Conservation (phyloP, 2,113 vertebrate genomes). For the Cottus gobio region DNA sequence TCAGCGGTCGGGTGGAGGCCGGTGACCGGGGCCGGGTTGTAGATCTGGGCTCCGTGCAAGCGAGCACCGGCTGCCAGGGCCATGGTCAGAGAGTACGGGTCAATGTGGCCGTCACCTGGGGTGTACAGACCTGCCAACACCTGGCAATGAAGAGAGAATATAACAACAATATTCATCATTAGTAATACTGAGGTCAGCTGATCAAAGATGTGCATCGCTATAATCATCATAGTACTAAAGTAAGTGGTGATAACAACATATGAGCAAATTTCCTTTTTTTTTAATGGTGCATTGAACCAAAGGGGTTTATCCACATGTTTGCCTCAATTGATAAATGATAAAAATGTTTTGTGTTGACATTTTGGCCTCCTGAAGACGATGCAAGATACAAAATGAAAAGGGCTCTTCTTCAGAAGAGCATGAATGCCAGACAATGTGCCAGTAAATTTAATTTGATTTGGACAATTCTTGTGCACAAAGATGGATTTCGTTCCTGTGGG, state of each 20-base stretch:
- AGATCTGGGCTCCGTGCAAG: constrained; percentile 94
- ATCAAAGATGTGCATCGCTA: too few relatives aligned
- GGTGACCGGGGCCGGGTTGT: constrained; percentile 89
- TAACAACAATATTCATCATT: neutral
- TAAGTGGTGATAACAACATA: neutral
- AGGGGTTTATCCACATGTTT: too few relatives aligned
- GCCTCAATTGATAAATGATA: too few relatives aligned
- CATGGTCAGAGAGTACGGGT: constrained; percentile 98
- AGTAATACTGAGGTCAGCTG: neutral
- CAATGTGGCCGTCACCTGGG: constrained; percentile 97
- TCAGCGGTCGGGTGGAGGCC: constrained; percentile 84
- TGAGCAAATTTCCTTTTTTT: neutral
- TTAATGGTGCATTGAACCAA: neutral
- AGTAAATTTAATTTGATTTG: neutral
- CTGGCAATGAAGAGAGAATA: constrained; percentile 68
- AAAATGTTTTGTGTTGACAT: neutral
- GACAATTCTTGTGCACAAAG: neutral
- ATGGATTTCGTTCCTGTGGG: neutral
- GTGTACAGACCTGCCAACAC: constrained; percentile 95
- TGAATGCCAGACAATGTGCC: neutral
- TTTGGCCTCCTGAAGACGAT: neutral
- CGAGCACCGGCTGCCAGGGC: constrained; percentile 96
- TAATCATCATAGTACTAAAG: neutral
- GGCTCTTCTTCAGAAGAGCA: neutral
- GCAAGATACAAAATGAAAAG: neutral